Evolutionary conservation across 2,113 vertebrate species (phyloP), one percentile per base, ranked within the genome.

Genomic region (Vulpes ferrilata): DNA sequence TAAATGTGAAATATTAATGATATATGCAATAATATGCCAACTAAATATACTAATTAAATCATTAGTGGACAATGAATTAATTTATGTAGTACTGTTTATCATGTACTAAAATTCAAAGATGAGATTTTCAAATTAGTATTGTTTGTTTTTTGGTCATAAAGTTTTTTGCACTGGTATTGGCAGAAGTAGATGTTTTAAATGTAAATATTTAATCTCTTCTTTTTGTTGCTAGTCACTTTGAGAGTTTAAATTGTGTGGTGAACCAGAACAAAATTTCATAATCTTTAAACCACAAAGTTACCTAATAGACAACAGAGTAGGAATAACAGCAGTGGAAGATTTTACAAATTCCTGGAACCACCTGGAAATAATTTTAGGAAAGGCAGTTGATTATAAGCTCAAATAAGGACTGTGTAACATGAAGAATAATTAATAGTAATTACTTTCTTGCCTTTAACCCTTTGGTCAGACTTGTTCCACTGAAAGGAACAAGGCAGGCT

Each of bases 281-380:
- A 82, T 97, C 73, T 78, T 92, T 85, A 95, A 94, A 93, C 78
- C 60, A 27, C 79, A 64, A 25, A 93, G n/a, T 97, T 96, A 94
- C 43, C 69, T 79, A 73, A 78, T 91, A 90, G 80, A 23, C 59
- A 90, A 65, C 81, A 87, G 22, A 91, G 48, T 74, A 64, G 59
- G 16, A 60, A 79, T 80, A 88, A 67, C 55, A 80, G 3, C 23
- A 22, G 79, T 92, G n/a, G 91, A 93, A 93, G 81, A 76, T 90
- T 76, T 87, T 82, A 35, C 32, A 95, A 2, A 87, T 67, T 89
- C 23, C 55, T 53, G 32, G 67, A 90, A 83, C 62, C 82, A 81
- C 71, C 79, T 93, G 79, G 91, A 80, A 96, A 43, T 96, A 53
- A 59, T 71, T 93, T 83, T 85, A 73, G 90, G 90, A 93, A 87